phyloP scores from a whole-genome alignment of 2,797 vertebrate species.

The Acrossocheilus fasciatus region DNA sequence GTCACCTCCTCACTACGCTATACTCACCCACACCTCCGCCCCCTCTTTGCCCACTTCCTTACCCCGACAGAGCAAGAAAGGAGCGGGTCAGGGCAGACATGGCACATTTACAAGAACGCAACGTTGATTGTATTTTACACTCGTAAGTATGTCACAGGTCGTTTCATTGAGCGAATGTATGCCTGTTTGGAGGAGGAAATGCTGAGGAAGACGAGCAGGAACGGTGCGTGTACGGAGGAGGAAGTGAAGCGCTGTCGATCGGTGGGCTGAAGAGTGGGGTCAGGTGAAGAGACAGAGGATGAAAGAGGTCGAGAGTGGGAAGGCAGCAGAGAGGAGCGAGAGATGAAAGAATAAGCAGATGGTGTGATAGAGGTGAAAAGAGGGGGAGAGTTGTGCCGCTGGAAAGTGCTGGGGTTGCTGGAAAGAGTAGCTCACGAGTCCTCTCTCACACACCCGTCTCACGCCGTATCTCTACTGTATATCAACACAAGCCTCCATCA shows the following conservation, averaged over 20 bases:
- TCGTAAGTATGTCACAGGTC: neutral
- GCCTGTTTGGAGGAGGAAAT: conserved; percentile 11
- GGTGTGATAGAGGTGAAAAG: conserved; percentile 58
- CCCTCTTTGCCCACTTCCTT: conserved; percentile 54
- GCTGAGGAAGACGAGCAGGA: conserved; percentile 48
- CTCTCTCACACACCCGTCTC: conserved; percentile 26
- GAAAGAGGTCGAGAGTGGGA: conserved; percentile 38
- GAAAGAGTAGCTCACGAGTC: conserved; percentile 61
- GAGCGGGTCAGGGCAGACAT: conserved; percentile 46
- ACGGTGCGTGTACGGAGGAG: conserved; percentile 48
- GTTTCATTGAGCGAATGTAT: too few species aligned
- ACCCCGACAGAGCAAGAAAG: conserved; percentile 10
- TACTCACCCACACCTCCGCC: conserved; percentile 52
- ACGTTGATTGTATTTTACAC: neutral
- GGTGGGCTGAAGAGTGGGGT: conserved; percentile 27
- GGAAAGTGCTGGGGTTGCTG: conserved; percentile 65
- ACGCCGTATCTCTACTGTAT: conserved; percentile 42
- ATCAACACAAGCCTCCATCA: conserved; percentile 49
- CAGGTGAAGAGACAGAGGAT: conserved; percentile 35
- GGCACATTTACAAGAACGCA: neutral
- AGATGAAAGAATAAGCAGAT: conserved; percentile 64
- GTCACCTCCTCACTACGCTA: conserved; percentile 48
- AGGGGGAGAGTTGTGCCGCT: conserved; percentile 59
- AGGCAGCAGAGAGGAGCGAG: conserved; percentile 49
- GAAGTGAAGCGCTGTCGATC: conserved; percentile 24